Evolutionary conservation across 2,888 invertebrate genomes (phyloP).

Genomic region (Linyphia triangularis): DNA sequence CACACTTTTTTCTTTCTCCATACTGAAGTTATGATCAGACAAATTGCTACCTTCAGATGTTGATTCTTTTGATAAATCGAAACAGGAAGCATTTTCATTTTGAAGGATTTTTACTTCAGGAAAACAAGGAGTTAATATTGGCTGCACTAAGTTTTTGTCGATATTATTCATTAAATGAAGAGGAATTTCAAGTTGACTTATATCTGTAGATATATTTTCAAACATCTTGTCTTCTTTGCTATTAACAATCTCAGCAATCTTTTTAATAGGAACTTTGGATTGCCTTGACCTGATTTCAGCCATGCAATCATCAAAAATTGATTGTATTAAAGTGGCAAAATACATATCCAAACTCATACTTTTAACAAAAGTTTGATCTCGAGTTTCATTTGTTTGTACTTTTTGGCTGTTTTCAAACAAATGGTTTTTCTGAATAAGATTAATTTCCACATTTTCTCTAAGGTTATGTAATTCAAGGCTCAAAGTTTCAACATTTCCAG

Average conservation of each 20-base stretch:
- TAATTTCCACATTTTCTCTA: neutral
- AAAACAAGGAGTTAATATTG: neutral
- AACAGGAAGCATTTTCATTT: neutral
- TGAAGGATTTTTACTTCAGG: neutral
- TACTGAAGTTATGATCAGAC: neutral
- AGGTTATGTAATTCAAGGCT: neutral
- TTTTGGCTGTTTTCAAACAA: neutral
- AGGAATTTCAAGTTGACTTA: too few relatives aligned
- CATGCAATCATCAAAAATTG: neutral
- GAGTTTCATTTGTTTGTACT: neutral
- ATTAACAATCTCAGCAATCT: too few relatives aligned
- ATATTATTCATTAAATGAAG: too few relatives aligned
- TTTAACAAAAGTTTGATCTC: too few relatives aligned
- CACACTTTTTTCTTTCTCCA: neutral
- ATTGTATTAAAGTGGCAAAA: neutral
- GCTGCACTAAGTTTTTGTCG: too few relatives aligned
- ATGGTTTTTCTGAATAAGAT: neutral
- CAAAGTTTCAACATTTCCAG: neutral
- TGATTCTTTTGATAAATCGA: neutral
- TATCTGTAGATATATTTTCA: too few relatives aligned
- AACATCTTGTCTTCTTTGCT: too few relatives aligned
- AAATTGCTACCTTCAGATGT: neutral
- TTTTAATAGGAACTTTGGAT: too few relatives aligned
- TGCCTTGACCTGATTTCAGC: neutral
- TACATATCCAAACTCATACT: too few relatives aligned